These are phyloP conservation scores for Mystacides longicornis DNA, from an alignment of 2,888 invertebrate species.

Conservation along the genomic window DNA sequence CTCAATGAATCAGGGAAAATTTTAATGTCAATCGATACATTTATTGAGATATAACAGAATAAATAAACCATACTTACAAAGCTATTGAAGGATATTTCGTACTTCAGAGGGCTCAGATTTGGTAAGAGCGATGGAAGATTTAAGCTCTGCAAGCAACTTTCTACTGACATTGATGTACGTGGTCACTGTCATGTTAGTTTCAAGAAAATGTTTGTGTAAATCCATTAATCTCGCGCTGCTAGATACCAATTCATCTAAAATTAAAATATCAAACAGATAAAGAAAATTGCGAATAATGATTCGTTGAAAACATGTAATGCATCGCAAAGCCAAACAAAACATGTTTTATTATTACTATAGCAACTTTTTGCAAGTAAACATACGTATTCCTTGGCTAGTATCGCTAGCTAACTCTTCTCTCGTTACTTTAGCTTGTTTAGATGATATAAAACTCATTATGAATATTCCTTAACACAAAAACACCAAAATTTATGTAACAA, in stretches of 20 bases:
- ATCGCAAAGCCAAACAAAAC: background rate
- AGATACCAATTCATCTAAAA: conserved; percentile 42
- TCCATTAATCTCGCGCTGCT: conserved; percentile 37
- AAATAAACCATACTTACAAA: no score
- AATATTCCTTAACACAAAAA: background rate
- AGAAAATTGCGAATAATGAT: conserved; percentile 5
- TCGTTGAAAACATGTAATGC: background rate
- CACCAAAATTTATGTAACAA: background rate
- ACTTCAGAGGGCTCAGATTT: conserved; percentile 39
- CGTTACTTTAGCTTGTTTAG: conserved; percentile 12
- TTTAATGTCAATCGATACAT: no score
- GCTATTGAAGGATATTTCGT: conserved; percentile 25
- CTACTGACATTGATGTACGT: conserved; percentile 42
- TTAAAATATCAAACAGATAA: conserved; percentile 10
- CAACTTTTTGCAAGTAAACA: no score
- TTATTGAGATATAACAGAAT: no score
- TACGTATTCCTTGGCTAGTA: conserved; percentile 17
- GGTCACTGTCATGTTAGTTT: conserved; percentile 43
- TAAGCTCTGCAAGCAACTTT: conserved; percentile 34
- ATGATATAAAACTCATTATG: conserved; percentile 19
- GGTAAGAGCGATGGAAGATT: conserved; percentile 36
- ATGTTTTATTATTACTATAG: background rate
- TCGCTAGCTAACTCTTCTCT: conserved; percentile 17
- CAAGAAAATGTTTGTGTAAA: conserved; percentile 40
- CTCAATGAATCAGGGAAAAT: no score